phyloP scores from a whole-genome alignment of 1,140 invertebrate species.

The Calliphora vicina region DNA sequence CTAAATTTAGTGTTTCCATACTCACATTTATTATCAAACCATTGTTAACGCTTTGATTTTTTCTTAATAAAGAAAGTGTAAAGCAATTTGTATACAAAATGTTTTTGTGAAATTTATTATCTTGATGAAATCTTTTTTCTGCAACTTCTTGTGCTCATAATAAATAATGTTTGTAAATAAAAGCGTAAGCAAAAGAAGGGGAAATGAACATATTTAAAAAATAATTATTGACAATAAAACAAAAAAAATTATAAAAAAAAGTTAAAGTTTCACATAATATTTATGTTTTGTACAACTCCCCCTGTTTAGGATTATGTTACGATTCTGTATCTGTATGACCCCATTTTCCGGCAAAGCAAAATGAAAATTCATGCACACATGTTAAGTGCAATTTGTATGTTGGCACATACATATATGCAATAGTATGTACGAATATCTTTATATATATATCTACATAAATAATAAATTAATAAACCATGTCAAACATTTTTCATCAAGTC shows the following conservation, averaged over 20 bases:
- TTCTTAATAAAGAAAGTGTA: background rate
- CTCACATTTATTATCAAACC: background rate
- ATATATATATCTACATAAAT: background rate
- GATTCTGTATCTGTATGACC: background rate
- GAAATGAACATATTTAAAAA: no score
- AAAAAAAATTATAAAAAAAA: no score
- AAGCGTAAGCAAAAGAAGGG: no score
- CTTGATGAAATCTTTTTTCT: background rate
- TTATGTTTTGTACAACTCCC: no score
- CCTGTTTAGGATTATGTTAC: no score
- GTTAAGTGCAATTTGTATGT: background rate
- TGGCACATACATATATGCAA: background rate
- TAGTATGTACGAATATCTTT: background rate
- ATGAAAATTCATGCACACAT: background rate
- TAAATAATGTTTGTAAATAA: no score
- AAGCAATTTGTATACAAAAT: background rate
- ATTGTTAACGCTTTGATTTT: background rate
- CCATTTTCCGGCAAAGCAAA: background rate
- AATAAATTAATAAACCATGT: slow-evolving; percentile 11
- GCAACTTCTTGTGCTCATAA: no score
- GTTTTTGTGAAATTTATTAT: background rate
- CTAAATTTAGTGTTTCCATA: no score
- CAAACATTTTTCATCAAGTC: background rate
- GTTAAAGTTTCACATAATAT: no score
- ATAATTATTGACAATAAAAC: no score